Conservation (phyloP, 1,140 invertebrate genomes). For the Cotesia typhae region DNA sequence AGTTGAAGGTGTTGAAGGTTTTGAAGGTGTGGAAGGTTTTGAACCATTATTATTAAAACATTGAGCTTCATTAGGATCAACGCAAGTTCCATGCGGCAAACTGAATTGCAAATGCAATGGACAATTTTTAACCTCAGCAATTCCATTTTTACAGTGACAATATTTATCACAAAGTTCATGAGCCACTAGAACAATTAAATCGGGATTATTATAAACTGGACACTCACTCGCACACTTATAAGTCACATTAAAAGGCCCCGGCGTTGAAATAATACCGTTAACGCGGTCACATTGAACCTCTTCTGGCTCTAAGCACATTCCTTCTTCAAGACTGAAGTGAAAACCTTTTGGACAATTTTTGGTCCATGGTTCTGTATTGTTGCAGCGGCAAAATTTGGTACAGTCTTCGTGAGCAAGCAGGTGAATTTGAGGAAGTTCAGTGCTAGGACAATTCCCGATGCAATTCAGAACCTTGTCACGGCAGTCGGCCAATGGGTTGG, state of each 20-base stretch:
- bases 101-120: background rate
- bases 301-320: background rate
- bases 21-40: background rate
- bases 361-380: background rate
- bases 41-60: background rate
- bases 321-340: background rate
- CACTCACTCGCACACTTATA: background rate
- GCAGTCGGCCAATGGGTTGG: no score
- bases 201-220: background rate
- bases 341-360: background rate
- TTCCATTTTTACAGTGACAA: slow-evolving; percentile 5
- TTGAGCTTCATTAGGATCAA: background rate
- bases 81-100: background rate
- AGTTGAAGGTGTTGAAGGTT: no score
- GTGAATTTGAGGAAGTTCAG: background rate
- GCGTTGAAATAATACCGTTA: no score
- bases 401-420: slow-evolving; percentile 4
- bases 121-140: background rate
- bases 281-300: background rate
- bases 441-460: background rate
- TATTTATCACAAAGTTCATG: slow-evolving; percentile 1
- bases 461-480: background rate
- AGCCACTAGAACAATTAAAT: background rate
- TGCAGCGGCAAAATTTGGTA: background rate
- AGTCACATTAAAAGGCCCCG: background rate